Evolutionary conservation across 2,797 vertebrate genomes (phyloP), one percentile per base, ranked within the genome.

Genomic region (Perodicticus potto): DNA sequence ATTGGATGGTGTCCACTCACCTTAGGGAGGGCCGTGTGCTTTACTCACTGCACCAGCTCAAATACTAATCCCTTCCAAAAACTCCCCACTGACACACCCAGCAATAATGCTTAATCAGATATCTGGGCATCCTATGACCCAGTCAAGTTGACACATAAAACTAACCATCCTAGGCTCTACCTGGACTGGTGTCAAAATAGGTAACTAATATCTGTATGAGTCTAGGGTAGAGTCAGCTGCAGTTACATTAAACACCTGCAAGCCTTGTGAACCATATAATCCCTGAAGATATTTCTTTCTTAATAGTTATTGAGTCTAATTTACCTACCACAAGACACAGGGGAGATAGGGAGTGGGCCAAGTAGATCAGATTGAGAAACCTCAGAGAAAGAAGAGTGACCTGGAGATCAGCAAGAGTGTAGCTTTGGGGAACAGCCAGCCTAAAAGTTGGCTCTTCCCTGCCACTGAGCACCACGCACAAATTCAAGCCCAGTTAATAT

Each of bases 191-290:
- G 37, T 80, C 55, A 57, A 2, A 17, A n/a, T 0, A 87, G 29
- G 43, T 43, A 22, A 80, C 73, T 61, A 76, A 3, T 57, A 27
- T 63, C 74, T 23, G 16, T 34, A 40, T 34, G 53, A 85, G 16
- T 69, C 53, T 69, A 72, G 55, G 13, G 10, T 37, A 63, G 19
- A 84, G 23, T 53, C 0, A 0, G 1, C 32, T 34, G 53, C 5
- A 23, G 5, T 53, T 40, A 7, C 65, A 49, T 11, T 53, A 69
- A 86, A 74, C 23, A 61, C 55, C 29, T 78, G 8, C 16, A 61
- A 32, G 1, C 4, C 32, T 10, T 40, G 76, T 76, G 37, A 81
- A 27, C 49, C 1, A 25, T 10, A 34, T 5, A 16, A 27, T 34
- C 27, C 19, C 32, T n/a, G 45, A 89, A 40, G 7, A 49, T 37